Base-by-base conservation (phyloP, 2,888 invertebrate genomes). In the Marronus borbonicus region DNA sequence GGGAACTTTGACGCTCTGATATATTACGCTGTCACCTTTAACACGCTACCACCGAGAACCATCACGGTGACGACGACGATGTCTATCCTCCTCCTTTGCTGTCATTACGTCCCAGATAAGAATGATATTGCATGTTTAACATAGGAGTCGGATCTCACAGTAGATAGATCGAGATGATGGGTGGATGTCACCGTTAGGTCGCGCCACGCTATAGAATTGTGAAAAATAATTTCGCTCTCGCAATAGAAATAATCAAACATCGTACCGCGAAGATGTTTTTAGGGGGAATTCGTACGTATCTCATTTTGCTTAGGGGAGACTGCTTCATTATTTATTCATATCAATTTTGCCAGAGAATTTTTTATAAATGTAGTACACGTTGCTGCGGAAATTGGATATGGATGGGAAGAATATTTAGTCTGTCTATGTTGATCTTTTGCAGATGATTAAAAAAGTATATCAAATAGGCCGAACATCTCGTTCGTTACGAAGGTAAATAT, bases 61-160 rank as follows among this genome's bases (percentile, higher is more conserved):
- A 60, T 74, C 72, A 74, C 72, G 55, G 20, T 44, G 72, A 58
- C 52, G 50, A 24, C 72, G 60, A 44, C 72, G 70, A 36, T 55
- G 70, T 36, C 55, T 55, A 55, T 20, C 68, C n/a, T 50, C 68
- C 68, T 49, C 50, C 60, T 60, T 44, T 20, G 44, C 72, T 74
- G 72, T 74, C 72, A 74, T 74, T 74, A 60, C 60, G 72, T 44
- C 60, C 62, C 44, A 60, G 72, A 74, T 74, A 74, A 74, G 72
- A 74, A 74, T 60, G 72, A 62, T 74, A 74, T 74, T 74, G 72
- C 72, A 74, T 74, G 72, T 74, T 74, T 74, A 74, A 74, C 72
- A 74, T 20, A 20, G 44, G 72, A 74, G 60, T 44, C 39, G 72
- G 24, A 74, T 74, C 72, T 60, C 44, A n/a, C 36, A 74, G 44